Conservation (phyloP, 2,888 invertebrate species). For the Drosophila antonietae region DNA sequence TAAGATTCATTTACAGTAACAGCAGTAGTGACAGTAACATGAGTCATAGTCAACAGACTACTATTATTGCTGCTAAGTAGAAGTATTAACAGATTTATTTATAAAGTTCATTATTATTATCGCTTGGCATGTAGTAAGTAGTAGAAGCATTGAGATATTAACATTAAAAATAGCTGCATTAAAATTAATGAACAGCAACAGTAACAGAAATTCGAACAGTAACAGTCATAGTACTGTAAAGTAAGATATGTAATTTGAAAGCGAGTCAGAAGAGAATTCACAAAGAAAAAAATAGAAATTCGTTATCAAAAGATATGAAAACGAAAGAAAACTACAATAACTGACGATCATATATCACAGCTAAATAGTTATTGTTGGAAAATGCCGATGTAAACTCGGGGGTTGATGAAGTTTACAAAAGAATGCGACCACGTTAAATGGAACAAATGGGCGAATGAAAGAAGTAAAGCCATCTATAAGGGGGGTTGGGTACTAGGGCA, state of each 20-base stretch:
- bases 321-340: conserved; percentile 2
- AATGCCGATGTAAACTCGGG: conserved; percentile 43
- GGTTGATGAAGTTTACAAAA: conserved; percentile 49
- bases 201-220: not conserved
- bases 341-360: conserved; percentile 5
- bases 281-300: not conserved
- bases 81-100: not conserved
- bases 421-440: conserved; percentile 69
- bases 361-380: conserved; percentile 25
- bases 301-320: not conserved
- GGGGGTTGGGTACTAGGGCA: conserved; percentile 26
- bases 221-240: not conserved
- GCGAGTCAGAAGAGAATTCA: not conserved
- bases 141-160: not conserved
- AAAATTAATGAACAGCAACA: not conserved
- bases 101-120: no score
- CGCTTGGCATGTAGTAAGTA: no score
- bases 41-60: not conserved
- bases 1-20: not conserved
- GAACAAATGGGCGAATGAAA: conserved; percentile 52
- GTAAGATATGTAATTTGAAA: not conserved
- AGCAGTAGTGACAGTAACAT: not conserved
- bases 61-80: not conserved
- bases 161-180: not conserved
- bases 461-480: not conserved